A percentile compares a stretch with the other conserved stretches of the same genome.
phyloP scores from a whole-genome alignment of 2,888 invertebrate genomes.

The Trachelus troglodyta region DNA sequence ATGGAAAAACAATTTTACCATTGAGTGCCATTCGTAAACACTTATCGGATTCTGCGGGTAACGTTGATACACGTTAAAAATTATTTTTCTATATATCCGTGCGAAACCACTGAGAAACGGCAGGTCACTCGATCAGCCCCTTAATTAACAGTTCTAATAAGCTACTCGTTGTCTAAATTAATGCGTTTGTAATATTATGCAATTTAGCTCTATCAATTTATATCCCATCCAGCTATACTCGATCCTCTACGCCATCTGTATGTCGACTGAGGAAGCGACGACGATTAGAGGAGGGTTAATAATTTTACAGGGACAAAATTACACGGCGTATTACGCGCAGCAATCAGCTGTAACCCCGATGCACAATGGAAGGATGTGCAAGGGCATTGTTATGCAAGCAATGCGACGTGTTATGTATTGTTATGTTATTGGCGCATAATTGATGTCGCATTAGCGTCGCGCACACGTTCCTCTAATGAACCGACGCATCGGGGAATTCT shows the following conservation, averaged over 20 bases:
- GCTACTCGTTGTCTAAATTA: not conserved
- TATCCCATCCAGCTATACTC: not conserved
- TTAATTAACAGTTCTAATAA: not conserved
- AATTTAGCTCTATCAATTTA: not conserved
- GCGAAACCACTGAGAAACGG: not conserved
- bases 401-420: slow-evolving; percentile 62
- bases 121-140: not conserved
- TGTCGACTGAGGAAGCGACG: not conserved
- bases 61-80: not conserved
- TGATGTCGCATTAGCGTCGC: slow-evolving; percentile 60
- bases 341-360: slow-evolving; percentile 48
- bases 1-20: slow-evolving; percentile 54
- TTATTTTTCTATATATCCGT: not conserved
- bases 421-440: slow-evolving; percentile 63
- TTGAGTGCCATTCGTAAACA: slow-evolving; percentile 33
- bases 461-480: slow-evolving; percentile 57
- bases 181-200: not conserved
- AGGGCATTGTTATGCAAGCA: slow-evolving; percentile 60
- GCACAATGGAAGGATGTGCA: slow-evolving; percentile 49
- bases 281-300: slow-evolving; percentile 17
- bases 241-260: not conserved
- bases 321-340: slow-evolving; percentile 52
- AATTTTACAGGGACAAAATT: slow-evolving; percentile 45
- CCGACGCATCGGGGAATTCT: slow-evolving; percentile 47
- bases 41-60: not conserved